Base-by-base conservation (phyloP, 2,797 vertebrate species). In the Agapornis canus region DNA sequence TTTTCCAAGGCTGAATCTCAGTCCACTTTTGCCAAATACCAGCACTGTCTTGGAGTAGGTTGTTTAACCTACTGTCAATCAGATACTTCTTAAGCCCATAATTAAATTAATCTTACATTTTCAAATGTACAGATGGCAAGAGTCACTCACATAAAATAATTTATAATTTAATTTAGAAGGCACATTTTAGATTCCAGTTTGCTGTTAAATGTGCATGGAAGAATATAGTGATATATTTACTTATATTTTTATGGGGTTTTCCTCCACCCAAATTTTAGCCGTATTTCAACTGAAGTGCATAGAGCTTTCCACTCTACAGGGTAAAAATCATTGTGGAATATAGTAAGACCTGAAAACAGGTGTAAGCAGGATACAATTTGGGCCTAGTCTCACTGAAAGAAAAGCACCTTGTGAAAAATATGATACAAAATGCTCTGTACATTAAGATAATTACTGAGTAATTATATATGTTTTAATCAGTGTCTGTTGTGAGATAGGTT, bases 1-100 rank as follows among this genome's bases (percentile, higher is more conserved):
- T 75, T 39, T 77, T 79, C 69, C 70, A 94, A 86, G 73, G 85
- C 85, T 84, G 92, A 93, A 25, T 68, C 77, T 95, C 77, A 82
- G 54, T 72, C 72, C 49, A 77, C 18, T 91, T 94, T 60, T 93
- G 68, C 29, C 84, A 90, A 84, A 57, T 86, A 40, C 13, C 40
- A 89, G 60, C 12, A 75, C 23, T 21, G 26, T 82, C 61, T 65
- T 90, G 29, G n/a, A 94, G 32, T 25, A 71, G 16, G 69, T 52
- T 68, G 65, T 76, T 90, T 91, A 81, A 77, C 86, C 23, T 86
- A 76, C 27, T 35, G 70, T 13, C 19, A 45, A 63, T 57, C 92
- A 88, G 73, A 54, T 79, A 71, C 8, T 57, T 71, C 32, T 78
- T 39, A 61, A 71, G 5, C 2, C 35, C 70, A 14, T 31, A 89